These are phyloP conservation scores for Cyphotilapia sp. DNA, from an alignment of 2,113 vertebrate species.

Conservation along the genomic window DNA sequence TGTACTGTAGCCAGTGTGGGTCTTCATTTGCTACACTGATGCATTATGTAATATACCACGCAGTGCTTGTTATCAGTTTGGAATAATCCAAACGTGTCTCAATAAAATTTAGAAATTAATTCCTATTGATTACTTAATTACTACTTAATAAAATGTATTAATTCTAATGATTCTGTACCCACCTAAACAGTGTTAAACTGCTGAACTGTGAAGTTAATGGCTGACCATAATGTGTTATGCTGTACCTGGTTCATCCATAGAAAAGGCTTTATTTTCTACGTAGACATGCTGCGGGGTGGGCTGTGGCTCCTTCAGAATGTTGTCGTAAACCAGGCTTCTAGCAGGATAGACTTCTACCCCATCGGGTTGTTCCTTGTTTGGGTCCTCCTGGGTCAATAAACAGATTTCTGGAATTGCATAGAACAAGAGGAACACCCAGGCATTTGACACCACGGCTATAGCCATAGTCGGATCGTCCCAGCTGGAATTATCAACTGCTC, in stretches of 20 bases:
- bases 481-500: not conserved
- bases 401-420: slow-evolving; percentile 87
- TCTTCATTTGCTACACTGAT: not conserved
- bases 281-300: slow-evolving; percentile 74
- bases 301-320: slow-evolving; percentile 79
- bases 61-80: not conserved
- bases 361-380: slow-evolving; percentile 71
- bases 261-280: slow-evolving; percentile 89
- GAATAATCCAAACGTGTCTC: not conserved
- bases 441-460: slow-evolving; percentile 80
- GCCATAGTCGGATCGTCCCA: slow-evolving; percentile 91
- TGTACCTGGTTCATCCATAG: slow-evolving; percentile 84
- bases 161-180: not conserved
- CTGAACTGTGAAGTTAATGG: not conserved
- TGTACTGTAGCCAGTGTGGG: not conserved
- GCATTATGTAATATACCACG: not conserved
- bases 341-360: slow-evolving; percentile 79
- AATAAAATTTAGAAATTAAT: not conserved
- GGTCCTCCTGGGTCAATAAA: slow-evolving; percentile 68
- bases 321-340: slow-evolving; percentile 80
- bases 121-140: not conserved
- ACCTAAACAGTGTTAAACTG: not conserved
- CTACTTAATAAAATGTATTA: not conserved
- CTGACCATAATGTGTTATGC: not conserved
- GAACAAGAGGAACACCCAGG: slow-evolving; percentile 79